Evolutionary conservation across 2,888 invertebrate species (phyloP).

Genomic region (Apotomis turbidana): DNA sequence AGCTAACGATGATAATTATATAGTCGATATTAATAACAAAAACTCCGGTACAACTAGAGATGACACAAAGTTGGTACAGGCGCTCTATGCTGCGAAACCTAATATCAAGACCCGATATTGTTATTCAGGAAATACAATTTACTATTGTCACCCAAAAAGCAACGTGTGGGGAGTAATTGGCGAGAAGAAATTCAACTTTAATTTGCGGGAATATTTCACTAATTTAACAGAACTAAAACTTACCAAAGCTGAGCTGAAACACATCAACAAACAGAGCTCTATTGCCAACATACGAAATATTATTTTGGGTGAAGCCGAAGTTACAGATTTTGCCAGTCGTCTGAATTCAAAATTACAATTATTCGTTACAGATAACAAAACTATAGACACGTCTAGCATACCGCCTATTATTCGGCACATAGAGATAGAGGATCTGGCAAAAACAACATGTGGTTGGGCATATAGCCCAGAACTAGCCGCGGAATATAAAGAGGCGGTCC

Average conservation of each 20-base stretch:
- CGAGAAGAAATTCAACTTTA: too few relatives aligned
- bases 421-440: constrained; percentile 33
- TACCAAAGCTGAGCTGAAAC: too few relatives aligned
- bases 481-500: constrained; percentile 24
- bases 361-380: not conserved
- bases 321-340: not conserved
- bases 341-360: constrained; percentile 5
- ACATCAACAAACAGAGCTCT: not conserved
- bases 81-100: constrained; percentile 17
- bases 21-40: not conserved
- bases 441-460: constrained; percentile 33
- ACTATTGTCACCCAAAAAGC: constrained; percentile 13
- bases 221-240: too few relatives aligned
- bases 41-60: not conserved
- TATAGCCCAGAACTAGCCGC: constrained; percentile 28
- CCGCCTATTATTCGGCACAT: constrained; percentile 35
- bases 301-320: constrained; percentile 10
- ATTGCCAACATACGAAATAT: constrained; percentile 4
- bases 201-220: too few relatives aligned
- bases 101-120: constrained; percentile 14
- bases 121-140: constrained; percentile 10
- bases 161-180: too few relatives aligned
- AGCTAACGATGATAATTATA: constrained; percentile 14
- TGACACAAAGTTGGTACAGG: not conserved
- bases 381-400: not conserved